These are phyloP conservation scores for Gambusia yucatana DNA, from an alignment of 2,797 vertebrate species.

Conservation along the genomic window DNA sequence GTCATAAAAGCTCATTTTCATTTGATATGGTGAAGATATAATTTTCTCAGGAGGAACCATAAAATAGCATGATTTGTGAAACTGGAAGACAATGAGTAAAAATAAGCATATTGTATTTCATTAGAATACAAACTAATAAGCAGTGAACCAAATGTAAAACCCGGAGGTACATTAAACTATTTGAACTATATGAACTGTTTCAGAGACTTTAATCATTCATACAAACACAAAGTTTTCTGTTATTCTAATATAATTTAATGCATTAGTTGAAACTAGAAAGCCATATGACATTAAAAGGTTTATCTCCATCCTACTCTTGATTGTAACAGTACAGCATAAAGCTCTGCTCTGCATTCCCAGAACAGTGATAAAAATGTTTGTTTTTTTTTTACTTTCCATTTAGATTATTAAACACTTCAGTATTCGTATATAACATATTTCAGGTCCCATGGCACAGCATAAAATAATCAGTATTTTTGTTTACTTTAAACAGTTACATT, in stretches of 20 bases:
- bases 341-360: neutral
- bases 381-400: neutral
- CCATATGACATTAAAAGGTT: neutral
- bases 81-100: neutral
- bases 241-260: neutral
- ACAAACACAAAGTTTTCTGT: neutral
- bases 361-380: neutral
- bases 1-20: neutral
- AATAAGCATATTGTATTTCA: neutral
- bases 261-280: neutral
- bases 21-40: neutral
- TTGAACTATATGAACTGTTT: neutral
- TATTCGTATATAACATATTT: neutral
- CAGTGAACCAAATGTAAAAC: neutral
- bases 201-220: neutral
- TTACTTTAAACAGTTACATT: neutral
- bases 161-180: neutral
- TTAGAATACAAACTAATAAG: neutral
- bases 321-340: neutral
- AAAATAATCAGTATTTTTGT: neutral
- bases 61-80: neutral
- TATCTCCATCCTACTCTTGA: neutral
- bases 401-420: neutral
- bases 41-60: neutral
- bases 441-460: neutral